Conservation (phyloP, 2,797 vertebrate species). For the Simalia tracyae region DNA sequence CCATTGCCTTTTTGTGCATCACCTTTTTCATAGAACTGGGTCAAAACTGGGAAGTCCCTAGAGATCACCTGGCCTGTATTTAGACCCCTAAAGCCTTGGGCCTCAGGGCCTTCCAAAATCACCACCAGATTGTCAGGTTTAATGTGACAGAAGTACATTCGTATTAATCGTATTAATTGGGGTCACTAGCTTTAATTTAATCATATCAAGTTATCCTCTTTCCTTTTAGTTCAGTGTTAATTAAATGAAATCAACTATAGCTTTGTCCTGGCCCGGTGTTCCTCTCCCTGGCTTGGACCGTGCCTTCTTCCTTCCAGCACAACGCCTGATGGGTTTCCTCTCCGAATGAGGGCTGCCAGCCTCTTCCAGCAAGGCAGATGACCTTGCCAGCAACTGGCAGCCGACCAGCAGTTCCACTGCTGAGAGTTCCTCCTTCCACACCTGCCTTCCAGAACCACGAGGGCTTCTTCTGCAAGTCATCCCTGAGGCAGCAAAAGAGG, state of each 20-base stretch:
- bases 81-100: neutral
- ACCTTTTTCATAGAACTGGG: neutral
- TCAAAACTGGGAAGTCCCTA: neutral
- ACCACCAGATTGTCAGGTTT: neutral
- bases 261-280: neutral
- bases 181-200: neutral
- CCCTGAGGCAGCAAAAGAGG: neutral
- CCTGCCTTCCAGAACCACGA: neutral
- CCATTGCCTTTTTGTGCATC: neutral
- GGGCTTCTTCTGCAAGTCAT: neutral
- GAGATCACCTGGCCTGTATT: neutral
- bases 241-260: neutral
- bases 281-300: neutral
- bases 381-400: too few relatives aligned
- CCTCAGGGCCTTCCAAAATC: neutral
- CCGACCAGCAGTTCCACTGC: too few relatives aligned
- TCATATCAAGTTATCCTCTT: neutral
- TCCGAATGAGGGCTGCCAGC: neutral
- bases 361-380: neutral
- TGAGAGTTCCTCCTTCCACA: neutral
- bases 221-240: neutral
- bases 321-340: neutral
- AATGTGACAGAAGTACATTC: neutral
- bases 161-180: neutral
- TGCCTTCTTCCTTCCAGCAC: neutral